These are phyloP conservation scores for Tricholauxania praeusta DNA, from an alignment of 2,888 invertebrate species.

Conservation along the genomic window DNA sequence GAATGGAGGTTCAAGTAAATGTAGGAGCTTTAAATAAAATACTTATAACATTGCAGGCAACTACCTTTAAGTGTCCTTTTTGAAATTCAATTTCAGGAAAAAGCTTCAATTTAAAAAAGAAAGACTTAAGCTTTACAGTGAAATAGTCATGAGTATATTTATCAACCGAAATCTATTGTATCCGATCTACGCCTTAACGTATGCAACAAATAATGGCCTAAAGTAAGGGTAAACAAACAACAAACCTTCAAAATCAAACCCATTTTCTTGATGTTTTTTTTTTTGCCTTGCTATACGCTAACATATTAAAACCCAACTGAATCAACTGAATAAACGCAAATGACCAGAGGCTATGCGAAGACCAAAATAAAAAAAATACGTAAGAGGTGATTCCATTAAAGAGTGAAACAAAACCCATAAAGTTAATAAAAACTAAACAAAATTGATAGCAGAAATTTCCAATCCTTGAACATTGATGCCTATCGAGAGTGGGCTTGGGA, in stretches of 20 bases:
- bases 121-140: neutral
- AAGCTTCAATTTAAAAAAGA: neutral
- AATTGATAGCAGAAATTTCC: too few species aligned
- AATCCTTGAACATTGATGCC: too few species aligned
- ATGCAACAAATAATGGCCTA: conserved; percentile 49
- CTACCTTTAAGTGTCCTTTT: neutral
- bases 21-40: neutral
- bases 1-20: too few species aligned
- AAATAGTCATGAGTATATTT: conserved; percentile 41
- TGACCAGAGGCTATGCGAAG: conserved; percentile 21
- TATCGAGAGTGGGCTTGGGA: too few species aligned
- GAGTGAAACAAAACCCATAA: neutral
- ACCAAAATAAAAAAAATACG: neutral
- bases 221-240: conserved; percentile 42
- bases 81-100: conserved; percentile 25
- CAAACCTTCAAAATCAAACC: neutral
- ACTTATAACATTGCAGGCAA: neutral
- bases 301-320: conserved; percentile 22
- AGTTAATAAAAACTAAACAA: too few species aligned
- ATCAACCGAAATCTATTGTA: conserved; percentile 57
- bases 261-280: neutral
- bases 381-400: neutral
- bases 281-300: too few species aligned
- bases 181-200: conserved; percentile 52
- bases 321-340: conserved; percentile 30